Percentiles rank a stretch among this genome's conserved stretches.
Evolutionary conservation across 2,888 invertebrate species (phyloP).

Genomic region (Argynnis bischoffii): DNA sequence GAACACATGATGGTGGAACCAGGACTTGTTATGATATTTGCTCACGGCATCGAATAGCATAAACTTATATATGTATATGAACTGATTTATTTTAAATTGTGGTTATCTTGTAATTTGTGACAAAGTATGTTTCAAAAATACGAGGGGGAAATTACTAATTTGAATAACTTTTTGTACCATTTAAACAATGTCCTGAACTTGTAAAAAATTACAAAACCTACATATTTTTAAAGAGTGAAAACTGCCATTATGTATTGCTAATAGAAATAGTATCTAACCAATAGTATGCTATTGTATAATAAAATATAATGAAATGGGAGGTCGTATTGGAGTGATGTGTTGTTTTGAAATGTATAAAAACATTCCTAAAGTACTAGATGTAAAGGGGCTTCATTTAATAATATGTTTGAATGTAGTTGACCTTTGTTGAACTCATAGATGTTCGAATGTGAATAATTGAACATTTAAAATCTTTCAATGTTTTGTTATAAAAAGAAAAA

Average conservation of each 20-base stretch:
- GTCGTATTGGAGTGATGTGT: slow-evolving; percentile 22
- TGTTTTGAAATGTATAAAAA: slow-evolving; percentile 28
- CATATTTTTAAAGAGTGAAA: too few relatives aligned
- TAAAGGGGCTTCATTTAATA: slow-evolving; percentile 13
- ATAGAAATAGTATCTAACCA: not conserved
- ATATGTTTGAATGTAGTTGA: slow-evolving; percentile 15
- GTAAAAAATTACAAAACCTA: too few relatives aligned
- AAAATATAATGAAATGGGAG: not conserved
- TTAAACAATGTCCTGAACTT: not conserved
- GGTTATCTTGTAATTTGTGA: slow-evolving; percentile 1
- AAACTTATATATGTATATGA: slow-evolving; percentile 11
- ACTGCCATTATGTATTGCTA: slow-evolving; percentile 16
- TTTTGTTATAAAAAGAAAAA: too few relatives aligned
- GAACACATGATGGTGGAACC: slow-evolving; percentile 98
- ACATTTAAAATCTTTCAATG: too few relatives aligned
- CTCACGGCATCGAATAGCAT: slow-evolving; percentile 94
- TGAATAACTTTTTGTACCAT: not conserved
- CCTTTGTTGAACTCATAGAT: not conserved
- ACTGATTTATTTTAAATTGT: slow-evolving; percentile 9
- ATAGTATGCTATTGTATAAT: slow-evolving; percentile 34
- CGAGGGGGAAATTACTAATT: too few relatives aligned
- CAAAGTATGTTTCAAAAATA: not conserved
- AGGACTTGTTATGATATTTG: slow-evolving; percentile 98
- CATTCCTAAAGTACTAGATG: slow-evolving; percentile 35
- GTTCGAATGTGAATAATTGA: too few relatives aligned